A percentile compares a stretch with the other conserved stretches of the same genome.
Evolutionary conservation across 92 coral and sea anemone species (phyloP).

Genomic region (Epizoanthus scotinus): DNA sequence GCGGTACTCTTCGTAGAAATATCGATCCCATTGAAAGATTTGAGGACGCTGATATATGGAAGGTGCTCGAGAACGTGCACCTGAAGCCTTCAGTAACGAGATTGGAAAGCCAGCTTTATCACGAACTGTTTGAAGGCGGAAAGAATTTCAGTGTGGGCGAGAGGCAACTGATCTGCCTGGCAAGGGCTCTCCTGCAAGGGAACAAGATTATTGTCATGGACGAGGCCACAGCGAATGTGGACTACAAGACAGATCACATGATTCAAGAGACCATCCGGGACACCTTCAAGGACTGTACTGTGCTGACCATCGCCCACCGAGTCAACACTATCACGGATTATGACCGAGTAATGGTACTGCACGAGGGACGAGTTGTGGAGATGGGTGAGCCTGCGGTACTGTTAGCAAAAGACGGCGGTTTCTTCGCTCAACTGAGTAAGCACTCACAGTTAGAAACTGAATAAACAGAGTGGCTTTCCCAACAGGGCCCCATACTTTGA

Average conservation of each 20-base stretch:
- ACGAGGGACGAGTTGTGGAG: constrained; percentile 10
- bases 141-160: constrained; percentile 34
- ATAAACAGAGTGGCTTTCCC: background rate
- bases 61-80: constrained; percentile 15
- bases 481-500: too few species aligned
- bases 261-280: constrained; percentile 38
- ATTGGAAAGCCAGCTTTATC: constrained; percentile 25
- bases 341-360: constrained; percentile 15
- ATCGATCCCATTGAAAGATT: constrained; percentile 17
- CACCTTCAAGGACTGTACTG: constrained; percentile 18
- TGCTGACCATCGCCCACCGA: constrained; percentile 31
- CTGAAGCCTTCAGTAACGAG: background rate
- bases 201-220: constrained; percentile 40
- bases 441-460: background rate
- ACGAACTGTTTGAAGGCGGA: constrained; percentile 26
- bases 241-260: constrained; percentile 42
- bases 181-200: constrained; percentile 34
- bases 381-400: constrained; percentile 31
- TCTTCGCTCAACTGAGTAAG: constrained; percentile 13
- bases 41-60: constrained; percentile 24
- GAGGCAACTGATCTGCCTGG: constrained; percentile 36
- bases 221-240: constrained; percentile 40
- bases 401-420: constrained; percentile 14
- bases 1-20: constrained; percentile 24
- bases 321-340: constrained; percentile 29